Evolutionary conservation across 2,797 vertebrate species (phyloP), one percentile per base, ranked within the genome.

Genomic region (Chelon auratus): DNA sequence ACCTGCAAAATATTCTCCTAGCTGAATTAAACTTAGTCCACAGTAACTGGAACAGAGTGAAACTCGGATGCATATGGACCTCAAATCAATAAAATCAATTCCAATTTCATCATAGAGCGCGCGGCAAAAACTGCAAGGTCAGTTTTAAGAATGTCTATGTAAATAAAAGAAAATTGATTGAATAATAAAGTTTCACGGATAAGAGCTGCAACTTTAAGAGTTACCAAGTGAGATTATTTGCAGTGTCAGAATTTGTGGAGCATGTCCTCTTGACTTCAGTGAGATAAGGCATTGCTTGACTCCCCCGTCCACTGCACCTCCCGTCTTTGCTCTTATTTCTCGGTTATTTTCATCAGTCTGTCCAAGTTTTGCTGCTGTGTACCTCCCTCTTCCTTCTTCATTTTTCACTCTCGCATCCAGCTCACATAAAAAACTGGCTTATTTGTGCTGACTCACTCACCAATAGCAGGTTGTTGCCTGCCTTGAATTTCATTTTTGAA

Each of bases 81-180:
- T 33, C 33, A 13, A 71, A 81, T 91, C 90, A 40, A 92, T 90
- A 88, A 86, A 93, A 91, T 93, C 88, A 78, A 91, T 92, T 89
- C 73, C 84, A 88, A 92, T 93, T 92, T 90, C 87, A 89, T 89
- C 76, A 57, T 65, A 75, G 39, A n/a, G 79, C 26, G 57, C 26
- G 15, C 68, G 24, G 82, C 64, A 72, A 81, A 86, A 92, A 81
- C 73, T 85, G 89, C 86, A 91, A 90, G 82, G 86, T 91, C 81
- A 82, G 81, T 85, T 82, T 81, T 72, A 75, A 78, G 77, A 83
- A 68, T 75, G 76, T 77, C 68, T 87, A 86, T 86, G 72, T 71
- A 86, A 90, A 90, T 93, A 81, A 77, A 68, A 81, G 62, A 62
- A 69, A 75, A 77, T 45, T 37, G 51, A 75, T 57, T 53, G 17